Evolutionary conservation across 1,140 invertebrate genomes (phyloP).

Genomic region (Nixonia krombeini): DNA sequence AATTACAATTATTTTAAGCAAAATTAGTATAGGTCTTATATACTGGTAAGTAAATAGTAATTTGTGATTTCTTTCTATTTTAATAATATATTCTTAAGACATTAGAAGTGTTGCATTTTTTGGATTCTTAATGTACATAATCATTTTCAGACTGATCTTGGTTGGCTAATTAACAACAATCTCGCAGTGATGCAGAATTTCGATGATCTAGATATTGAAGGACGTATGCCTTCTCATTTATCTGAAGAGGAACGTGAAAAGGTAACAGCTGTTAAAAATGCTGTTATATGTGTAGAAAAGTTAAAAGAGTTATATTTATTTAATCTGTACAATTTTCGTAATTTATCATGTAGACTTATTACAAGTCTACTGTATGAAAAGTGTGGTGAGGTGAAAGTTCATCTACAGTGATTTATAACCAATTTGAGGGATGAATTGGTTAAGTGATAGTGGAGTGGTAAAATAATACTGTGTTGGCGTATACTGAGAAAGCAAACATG

Average conservation of each 20-base stretch:
- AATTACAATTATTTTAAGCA: background rate
- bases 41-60: slow-evolving; percentile 21
- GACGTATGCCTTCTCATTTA: slow-evolving; percentile 66
- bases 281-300: slow-evolving; percentile 32
- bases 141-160: slow-evolving; percentile 59
- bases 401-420: slow-evolving; percentile 4
- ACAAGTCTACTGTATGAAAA: background rate
- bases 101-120: background rate
- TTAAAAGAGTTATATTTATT: too few relatives aligned
- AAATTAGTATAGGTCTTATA: background rate
- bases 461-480: too few relatives aligned
- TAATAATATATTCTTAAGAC: background rate
- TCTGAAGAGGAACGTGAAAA: slow-evolving; percentile 69
- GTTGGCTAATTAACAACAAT: slow-evolving; percentile 29
- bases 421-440: background rate
- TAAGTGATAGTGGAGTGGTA: slow-evolving; percentile 25
- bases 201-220: slow-evolving; percentile 71
- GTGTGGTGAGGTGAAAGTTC: slow-evolving; percentile 18
- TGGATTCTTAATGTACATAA: slow-evolving; percentile 1
- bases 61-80: slow-evolving; percentile 16
- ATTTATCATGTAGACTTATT: background rate
- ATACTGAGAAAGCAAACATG: too few relatives aligned
- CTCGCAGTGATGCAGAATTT: slow-evolving; percentile 66
- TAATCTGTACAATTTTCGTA: background rate
- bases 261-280: slow-evolving; percentile 57